phyloP scores from a whole-genome alignment of 2,888 invertebrate species.

The Caenorhabditis zanzibari region DNA sequence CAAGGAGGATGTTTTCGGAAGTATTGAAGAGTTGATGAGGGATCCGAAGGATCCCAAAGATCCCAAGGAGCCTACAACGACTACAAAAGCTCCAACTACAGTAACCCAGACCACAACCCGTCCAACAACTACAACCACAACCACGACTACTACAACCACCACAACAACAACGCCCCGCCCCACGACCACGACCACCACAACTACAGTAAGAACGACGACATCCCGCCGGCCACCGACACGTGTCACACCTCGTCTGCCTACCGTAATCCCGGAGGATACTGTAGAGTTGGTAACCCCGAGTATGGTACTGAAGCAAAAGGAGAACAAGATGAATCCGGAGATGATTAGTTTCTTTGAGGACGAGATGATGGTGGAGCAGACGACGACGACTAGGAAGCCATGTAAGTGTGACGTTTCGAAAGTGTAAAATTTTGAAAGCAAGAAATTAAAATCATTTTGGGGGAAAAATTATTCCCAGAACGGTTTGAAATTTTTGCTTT shows the following conservation, averaged over 20 bases:
- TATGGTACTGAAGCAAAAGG: slow-evolving; percentile 8
- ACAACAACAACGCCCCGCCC: neutral
- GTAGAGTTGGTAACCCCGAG: slow-evolving; percentile 56
- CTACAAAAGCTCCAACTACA: slow-evolving; percentile 35
- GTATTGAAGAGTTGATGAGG: slow-evolving; percentile 53
- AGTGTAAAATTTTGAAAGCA: no score
- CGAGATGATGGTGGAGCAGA: slow-evolving; percentile 23
- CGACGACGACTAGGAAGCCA: slow-evolving; percentile 40
- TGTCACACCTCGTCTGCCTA: slow-evolving; percentile 49
- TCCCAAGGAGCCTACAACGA: slow-evolving; percentile 34
- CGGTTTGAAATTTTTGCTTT: neutral
- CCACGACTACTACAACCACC: slow-evolving; percentile 38
- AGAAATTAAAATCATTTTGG: no score
- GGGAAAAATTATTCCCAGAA: no score
- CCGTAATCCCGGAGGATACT: slow-evolving; percentile 40
- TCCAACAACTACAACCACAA: slow-evolving; percentile 47
- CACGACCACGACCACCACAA: slow-evolving; percentile 39
- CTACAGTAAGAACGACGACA: slow-evolving; percentile 25
- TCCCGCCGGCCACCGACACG: slow-evolving; percentile 36
- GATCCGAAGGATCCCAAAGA: slow-evolving; percentile 27
- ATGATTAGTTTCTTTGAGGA: slow-evolving; percentile 53
- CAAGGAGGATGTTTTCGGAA: slow-evolving; percentile 60
- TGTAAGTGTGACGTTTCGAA: no score
- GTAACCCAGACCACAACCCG: slow-evolving; percentile 34
- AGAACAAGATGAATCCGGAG: slow-evolving; percentile 17